Evolutionary conservation across 2,888 invertebrate genomes (phyloP).

Genomic region (Melitaea athalia): DNA sequence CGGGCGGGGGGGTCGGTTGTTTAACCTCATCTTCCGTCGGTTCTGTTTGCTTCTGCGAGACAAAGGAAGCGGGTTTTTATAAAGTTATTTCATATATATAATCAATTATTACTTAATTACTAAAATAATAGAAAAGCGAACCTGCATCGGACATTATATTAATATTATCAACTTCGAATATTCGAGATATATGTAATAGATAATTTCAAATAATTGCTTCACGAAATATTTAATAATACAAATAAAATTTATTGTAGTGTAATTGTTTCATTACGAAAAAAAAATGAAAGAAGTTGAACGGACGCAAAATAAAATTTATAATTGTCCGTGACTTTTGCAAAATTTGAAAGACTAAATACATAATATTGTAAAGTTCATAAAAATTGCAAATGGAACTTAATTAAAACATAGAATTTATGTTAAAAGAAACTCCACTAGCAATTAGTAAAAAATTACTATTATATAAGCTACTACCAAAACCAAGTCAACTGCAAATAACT

Average conservation of each 20-base stretch:
- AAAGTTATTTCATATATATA: background rate
- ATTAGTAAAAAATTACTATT: background rate
- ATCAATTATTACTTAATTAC: background rate
- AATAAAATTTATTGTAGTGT: background rate
- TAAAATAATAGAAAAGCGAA: constrained; percentile 43
- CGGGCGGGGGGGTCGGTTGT: constrained; percentile 74
- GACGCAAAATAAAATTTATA: background rate
- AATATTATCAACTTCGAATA: too few relatives aligned
- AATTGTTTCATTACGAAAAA: background rate
- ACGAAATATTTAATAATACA: too few relatives aligned
- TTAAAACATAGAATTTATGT: background rate
- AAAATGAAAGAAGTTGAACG: background rate
- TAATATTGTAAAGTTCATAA: background rate
- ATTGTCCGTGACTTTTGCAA: background rate
- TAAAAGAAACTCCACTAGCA: background rate
- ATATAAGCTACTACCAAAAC: too few relatives aligned
- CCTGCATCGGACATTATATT: constrained; percentile 67
- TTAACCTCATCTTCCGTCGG: constrained; percentile 62
- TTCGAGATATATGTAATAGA: too few relatives aligned
- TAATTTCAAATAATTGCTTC: too few relatives aligned
- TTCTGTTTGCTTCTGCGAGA: constrained; percentile 47
- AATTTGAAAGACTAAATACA: too few relatives aligned
- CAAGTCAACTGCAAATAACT: too few relatives aligned
- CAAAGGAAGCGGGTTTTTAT: constrained; percentile 21
- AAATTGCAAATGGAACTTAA: background rate